phyloP scores from a whole-genome alignment of 2,113 vertebrate species.

The Condylura cristata region DNA sequence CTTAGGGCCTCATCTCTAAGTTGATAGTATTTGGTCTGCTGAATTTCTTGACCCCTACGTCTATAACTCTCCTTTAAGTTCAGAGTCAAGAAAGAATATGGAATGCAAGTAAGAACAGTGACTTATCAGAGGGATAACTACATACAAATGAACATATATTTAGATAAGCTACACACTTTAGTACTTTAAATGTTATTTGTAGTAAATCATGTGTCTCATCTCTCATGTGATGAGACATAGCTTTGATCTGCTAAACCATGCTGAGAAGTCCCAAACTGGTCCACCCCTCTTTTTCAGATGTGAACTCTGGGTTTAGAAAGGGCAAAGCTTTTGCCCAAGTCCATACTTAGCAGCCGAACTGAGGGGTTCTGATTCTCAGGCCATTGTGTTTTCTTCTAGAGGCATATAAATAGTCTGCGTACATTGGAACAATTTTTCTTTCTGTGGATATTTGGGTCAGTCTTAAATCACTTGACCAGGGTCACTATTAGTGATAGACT shows the following conservation, averaged over 20 bases:
- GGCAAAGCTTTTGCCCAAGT: not conserved
- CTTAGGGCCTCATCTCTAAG: not conserved
- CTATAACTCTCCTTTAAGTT: not conserved
- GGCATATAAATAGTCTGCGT: not conserved
- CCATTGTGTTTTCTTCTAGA: constrained; percentile 16
- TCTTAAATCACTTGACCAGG: constrained; percentile 5
- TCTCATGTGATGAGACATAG: not conserved
- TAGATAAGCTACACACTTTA: not conserved
- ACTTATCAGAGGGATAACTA: not conserved
- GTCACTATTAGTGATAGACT: not conserved
- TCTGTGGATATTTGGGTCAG: not conserved
- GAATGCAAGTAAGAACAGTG: not conserved
- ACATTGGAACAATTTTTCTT: not conserved
- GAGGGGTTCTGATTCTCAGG: not conserved
- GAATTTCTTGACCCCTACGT: not conserved
- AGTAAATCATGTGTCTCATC: not conserved
- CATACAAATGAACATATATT: not conserved
- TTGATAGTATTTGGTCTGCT: not conserved
- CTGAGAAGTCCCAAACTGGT: not conserved
- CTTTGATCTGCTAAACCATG: not conserved
- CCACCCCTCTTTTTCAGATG: not conserved
- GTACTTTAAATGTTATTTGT: constrained; percentile 34
- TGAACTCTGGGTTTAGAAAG: not conserved
- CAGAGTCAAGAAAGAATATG: not conserved
- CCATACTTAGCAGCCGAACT: not conserved